These are phyloP conservation scores for Acrocera orbiculus DNA, from an alignment of 2,888 invertebrate species.

Conservation along the genomic window DNA sequence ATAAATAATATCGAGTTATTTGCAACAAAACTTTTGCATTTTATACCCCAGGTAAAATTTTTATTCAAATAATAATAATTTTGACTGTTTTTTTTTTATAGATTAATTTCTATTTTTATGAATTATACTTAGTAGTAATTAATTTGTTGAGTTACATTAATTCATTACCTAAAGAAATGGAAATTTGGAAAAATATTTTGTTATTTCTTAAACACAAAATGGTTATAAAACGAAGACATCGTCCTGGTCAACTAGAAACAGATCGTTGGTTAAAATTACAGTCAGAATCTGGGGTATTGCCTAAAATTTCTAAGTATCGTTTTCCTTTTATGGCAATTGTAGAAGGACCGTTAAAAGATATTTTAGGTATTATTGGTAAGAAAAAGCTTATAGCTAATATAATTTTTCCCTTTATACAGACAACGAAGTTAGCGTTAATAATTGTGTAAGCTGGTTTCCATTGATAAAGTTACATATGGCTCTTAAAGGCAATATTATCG, in stretches of 20 bases:
- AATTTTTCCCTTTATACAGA: slow-evolving; percentile 15
- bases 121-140: slow-evolving; percentile 27
- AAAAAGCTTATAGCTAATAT: not conserved
- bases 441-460: slow-evolving; percentile 30
- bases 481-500: slow-evolving; percentile 17
- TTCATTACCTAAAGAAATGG: slow-evolving; percentile 24
- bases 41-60: slow-evolving; percentile 21
- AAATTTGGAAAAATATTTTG: slow-evolving; percentile 26
- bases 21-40: slow-evolving; percentile 20
- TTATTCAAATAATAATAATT: not conserved
- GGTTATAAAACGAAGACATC: slow-evolving; percentile 22
- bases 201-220: slow-evolving; percentile 29
- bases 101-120: slow-evolving; percentile 31
- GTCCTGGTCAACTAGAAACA: slow-evolving; percentile 25
- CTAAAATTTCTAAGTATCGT: slow-evolving; percentile 29
- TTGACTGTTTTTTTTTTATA: slow-evolving; percentile 10
- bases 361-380: slow-evolving; percentile 9
- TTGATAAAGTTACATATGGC: slow-evolving; percentile 25
- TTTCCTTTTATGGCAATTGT: slow-evolving; percentile 28
- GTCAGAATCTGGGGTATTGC: slow-evolving; percentile 24
- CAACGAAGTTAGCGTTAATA: slow-evolving; percentile 27
- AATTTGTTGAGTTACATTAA: slow-evolving; percentile 25
- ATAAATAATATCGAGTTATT: slow-evolving; percentile 24
- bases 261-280: slow-evolving; percentile 28
- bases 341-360: slow-evolving; percentile 22